These are phyloP conservation scores for Drosophila emarginata DNA, from an alignment of 2,888 invertebrate genomes.

Conservation along the genomic window DNA sequence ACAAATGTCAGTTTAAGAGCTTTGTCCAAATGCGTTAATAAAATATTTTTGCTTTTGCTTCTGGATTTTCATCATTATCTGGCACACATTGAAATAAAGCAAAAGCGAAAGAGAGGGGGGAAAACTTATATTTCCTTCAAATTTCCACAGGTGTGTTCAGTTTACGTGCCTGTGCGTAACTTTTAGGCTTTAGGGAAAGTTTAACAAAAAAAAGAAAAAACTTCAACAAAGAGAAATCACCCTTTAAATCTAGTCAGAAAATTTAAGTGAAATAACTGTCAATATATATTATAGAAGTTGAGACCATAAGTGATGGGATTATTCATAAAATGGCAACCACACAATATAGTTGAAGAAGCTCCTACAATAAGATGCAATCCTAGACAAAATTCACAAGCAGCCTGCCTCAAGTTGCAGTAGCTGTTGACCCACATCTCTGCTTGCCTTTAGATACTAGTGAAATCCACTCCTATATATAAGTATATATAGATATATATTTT, in stretches of 20 bases:
- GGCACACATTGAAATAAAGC: neutral
- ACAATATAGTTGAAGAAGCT: conserved; percentile 13
- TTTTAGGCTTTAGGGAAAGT: conserved; percentile 57
- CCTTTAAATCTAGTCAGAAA: conserved; percentile 9
- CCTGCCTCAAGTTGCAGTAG: conserved; percentile 51
- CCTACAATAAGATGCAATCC: conserved; percentile 60
- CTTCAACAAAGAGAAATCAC: neutral
- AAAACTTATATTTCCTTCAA: conserved; percentile 25
- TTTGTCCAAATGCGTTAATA: conserved; percentile 59
- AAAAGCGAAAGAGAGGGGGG: too few relatives aligned
- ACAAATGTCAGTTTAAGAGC: conserved; percentile 53
- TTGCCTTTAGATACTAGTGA: conserved; percentile 3
- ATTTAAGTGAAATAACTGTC: conserved; percentile 41
- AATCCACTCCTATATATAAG: conserved; percentile 31
- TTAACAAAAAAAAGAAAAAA: conserved; percentile 18
- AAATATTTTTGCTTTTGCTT: conserved; percentile 41
- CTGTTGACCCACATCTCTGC: conserved; percentile 48
- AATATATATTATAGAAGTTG: conserved; percentile 58
- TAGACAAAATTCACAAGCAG: conserved; percentile 35
- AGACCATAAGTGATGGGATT: conserved; percentile 69
- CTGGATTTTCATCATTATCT: conserved; percentile 50
- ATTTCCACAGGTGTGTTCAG: conserved; percentile 51
- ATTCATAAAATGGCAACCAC: conserved; percentile 63
- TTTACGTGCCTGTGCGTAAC: conserved; percentile 54
- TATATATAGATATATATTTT: conserved; percentile 56